Evolutionary conservation across 2,113 vertebrate genomes (phyloP).

Genomic region (Thunnus maccoyii): DNA sequence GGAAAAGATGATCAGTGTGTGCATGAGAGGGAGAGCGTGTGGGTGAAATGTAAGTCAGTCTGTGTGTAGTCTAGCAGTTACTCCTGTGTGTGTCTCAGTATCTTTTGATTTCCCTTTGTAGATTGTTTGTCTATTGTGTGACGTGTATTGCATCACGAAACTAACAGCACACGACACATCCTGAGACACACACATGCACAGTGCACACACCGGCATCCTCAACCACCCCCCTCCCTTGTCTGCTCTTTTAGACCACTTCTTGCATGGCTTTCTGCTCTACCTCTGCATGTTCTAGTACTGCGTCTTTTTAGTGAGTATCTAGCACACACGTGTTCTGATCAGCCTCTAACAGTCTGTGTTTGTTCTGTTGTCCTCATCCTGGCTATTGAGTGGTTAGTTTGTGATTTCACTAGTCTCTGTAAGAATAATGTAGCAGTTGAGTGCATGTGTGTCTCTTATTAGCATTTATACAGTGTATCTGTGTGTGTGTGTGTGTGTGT

Average conservation of each 20-base stretch:
- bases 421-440: conserved; percentile 6
- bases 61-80: conserved; percentile 37
- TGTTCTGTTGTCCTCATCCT: conserved; percentile 21
- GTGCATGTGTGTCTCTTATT: conserved; percentile 45
- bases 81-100: conserved; percentile 77
- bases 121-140: conserved; percentile 48
- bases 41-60: conserved; percentile 21
- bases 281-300: conserved; percentile 66
- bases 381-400: conserved; percentile 17
- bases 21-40: conserved; percentile 57
- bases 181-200: conserved; percentile 78
- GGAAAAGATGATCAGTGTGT: conserved; percentile 16
- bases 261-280: conserved; percentile 63
- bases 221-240: conserved; percentile 40
- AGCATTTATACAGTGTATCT: background rate
- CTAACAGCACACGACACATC: conserved; percentile 65
- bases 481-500: conserved; percentile 18
- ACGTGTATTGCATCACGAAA: conserved; percentile 50
- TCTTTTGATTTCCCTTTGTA: conserved; percentile 41
- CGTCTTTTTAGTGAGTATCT: conserved; percentile 46
- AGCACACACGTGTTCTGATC: conserved; percentile 32
- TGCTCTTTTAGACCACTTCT: conserved; percentile 57
- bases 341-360: conserved; percentile 24
- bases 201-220: conserved; percentile 64
- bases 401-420: conserved; percentile 23